Evolutionary conservation across 92 coral and sea anemone species (phyloP), one percentile per base, ranked within the genome.

Genomic region (Phenganax marumi): DNA sequence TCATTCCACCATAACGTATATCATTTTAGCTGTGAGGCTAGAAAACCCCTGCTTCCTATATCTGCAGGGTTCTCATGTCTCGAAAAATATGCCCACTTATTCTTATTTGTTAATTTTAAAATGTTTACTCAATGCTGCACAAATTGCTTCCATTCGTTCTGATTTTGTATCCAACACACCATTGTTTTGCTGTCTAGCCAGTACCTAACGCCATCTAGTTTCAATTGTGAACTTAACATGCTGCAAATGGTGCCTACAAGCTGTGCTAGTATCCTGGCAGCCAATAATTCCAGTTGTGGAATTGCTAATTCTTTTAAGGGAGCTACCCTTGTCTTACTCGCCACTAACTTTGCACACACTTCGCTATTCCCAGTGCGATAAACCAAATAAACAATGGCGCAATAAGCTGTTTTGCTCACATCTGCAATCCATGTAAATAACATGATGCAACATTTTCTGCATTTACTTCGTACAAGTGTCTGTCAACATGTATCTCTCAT

Each of bases 181-280:
- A n/a, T n/a, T n/a, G n/a, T n/a, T n/a, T n/a, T n/a, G n/a, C n/a
- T n/a, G n/a, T n/a, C n/a, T n/a, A n/a, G n/a, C n/a, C n/a, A n/a
- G n/a, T n/a, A n/a, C n/a, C n/a, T n/a, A n/a, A n/a, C n/a, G n/a
- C n/a, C n/a, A n/a, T n/a, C n/a, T n/a, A n/a, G n/a, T n/a, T n/a
- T n/a, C n/a, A n/a, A n/a, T n/a, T n/a, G n/a, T n/a, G n/a, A n/a
- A n/a, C n/a, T 39, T 62, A 86, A 22, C 65, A 75, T 87, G 12
- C 77, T 83, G 62, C 75, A 61, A 17, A 87, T 61, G 8, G 87
- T 82, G 46, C 56, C 13, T 69, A 72, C 53, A 14, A 88, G 82
- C 78, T 84, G 90, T 0, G 90, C 82, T n/a, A 88, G 68, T 71
- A 84, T 84, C 51, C 87, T 87, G 19, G 76, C 76, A 3, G 90